Evolutionary conservation across 2,888 invertebrate species (phyloP).

Genomic region (Chymomyza procnemis): DNA sequence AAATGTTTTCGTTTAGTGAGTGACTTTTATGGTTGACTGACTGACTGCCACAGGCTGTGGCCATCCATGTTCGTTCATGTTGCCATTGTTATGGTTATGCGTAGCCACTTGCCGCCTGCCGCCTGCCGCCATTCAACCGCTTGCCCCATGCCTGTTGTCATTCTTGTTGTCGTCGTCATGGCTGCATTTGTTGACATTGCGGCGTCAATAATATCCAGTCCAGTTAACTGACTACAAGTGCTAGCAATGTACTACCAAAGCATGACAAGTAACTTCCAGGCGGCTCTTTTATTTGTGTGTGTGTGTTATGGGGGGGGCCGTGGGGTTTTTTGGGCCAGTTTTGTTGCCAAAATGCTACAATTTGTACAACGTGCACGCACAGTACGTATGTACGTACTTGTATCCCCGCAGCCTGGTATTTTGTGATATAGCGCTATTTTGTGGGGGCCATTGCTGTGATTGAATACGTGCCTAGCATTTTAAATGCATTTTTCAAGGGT

Average conservation of each 20-base stretch:
- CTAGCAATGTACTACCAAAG: neutral
- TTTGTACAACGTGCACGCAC: slow-evolving; percentile 64
- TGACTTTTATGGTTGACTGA: slow-evolving; percentile 62
- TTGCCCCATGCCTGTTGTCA: slow-evolving; percentile 26
- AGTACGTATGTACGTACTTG: neutral
- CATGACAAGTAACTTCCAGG: neutral
- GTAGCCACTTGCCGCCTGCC: neutral
- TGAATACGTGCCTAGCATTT: slow-evolving; percentile 63
- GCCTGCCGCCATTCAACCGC: slow-evolving; percentile 11
- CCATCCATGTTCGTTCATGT: slow-evolving; percentile 5
- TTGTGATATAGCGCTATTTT: slow-evolving; percentile 70
- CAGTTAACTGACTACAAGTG: slow-evolving; percentile 50
- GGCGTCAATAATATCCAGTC: slow-evolving; percentile 68
- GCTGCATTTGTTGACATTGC: slow-evolving; percentile 72
- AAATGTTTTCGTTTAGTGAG: slow-evolving; percentile 63
- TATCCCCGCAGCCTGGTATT: slow-evolving; percentile 41
- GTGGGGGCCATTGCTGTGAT: slow-evolving; percentile 73
- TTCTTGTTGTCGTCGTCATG: slow-evolving; percentile 57
- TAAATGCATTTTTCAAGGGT: neutral
- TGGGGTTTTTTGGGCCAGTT: neutral
- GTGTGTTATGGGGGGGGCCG: too few relatives aligned
- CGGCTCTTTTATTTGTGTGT: too few relatives aligned
- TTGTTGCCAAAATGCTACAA: slow-evolving; percentile 48
- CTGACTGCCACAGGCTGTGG: slow-evolving; percentile 20
- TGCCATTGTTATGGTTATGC: slow-evolving; percentile 6